These are phyloP conservation scores for Sapajus apella DNA, from an alignment of 2,113 vertebrate genomes.

Conservation along the genomic window DNA sequence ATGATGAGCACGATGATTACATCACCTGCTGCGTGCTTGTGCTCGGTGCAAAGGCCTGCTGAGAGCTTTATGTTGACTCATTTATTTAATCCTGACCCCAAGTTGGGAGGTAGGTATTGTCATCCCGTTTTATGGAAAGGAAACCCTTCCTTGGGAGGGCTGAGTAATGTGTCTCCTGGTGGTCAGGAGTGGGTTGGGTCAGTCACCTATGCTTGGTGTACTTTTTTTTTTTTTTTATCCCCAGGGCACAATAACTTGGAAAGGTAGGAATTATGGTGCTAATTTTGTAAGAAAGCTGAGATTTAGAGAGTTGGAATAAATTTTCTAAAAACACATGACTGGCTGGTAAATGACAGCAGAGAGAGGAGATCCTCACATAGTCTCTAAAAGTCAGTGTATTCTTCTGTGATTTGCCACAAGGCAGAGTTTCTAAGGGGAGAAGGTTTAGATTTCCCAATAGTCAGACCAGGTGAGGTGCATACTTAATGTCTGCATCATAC, in stretches of 20 bases:
- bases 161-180: too few species aligned
- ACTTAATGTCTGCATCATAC: background rate
- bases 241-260: background rate
- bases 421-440: background rate
- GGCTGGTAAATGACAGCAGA: background rate
- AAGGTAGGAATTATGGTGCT: background rate
- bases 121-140: background rate
- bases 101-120: too few species aligned
- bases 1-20: background rate
- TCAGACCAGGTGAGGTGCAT: background rate
- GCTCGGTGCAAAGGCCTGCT: too few species aligned
- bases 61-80: background rate
- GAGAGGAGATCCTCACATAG: background rate
- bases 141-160: background rate
- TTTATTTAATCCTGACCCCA: background rate
- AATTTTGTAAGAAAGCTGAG: background rate
- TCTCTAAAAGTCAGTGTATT: background rate
- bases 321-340: background rate
- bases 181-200: background rate
- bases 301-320: background rate
- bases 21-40: background rate
- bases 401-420: background rate
- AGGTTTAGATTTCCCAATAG: background rate
- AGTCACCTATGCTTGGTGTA: background rate
- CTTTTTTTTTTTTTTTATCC: fast-evolving